Base-by-base conservation (phyloP, 2,113 vertebrate genomes). In the Mugil cephalus region DNA sequence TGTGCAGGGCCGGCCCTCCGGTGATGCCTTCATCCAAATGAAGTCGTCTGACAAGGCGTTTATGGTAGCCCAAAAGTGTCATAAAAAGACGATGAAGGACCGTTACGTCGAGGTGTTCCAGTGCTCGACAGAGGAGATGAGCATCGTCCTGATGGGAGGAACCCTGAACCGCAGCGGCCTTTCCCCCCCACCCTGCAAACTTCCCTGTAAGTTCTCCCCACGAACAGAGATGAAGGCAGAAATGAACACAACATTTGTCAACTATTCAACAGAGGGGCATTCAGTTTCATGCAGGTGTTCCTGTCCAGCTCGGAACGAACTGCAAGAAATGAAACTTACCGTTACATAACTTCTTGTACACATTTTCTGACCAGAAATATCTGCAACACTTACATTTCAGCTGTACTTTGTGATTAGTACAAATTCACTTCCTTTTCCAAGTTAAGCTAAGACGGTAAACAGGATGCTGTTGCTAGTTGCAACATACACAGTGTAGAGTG, bases 81-180 rank as follows among this genome's bases (percentile, higher is more conserved):
- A 99, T 87, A 99, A 98, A 90, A 97, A 98, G 91, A 96, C 96
- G 77, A 98, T 99, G 98, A 97, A 98, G 93, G 97, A 98, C 80
- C 96, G 97, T 55, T 99, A 99, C 0, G 97, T 99, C 34, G 97
- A 99, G 92, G 98, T 99, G 82, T 98, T 99, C 85, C 96, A 98
- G 90, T 99, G 98, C 88, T 99, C 97, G 59, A 96, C 96, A 61
- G 97, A 99, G 90, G 97, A 99, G 91, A 99, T 99, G 97, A 99
- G 96, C 92, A 97, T 97, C 61, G 97, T 99, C 85, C 94, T 99
- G 93, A 98, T 99, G 96, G 98, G 98, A 86, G 98, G 96, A 85
- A 96, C 96, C 51, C 92, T 99, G 92, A 96, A 97, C 89, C 96
- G 97, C 92, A 98, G 97, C 76, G 98, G 98, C 90, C 94, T 99